phyloP scores from a whole-genome alignment of 2,888 invertebrate species.

The Nomada fabriciana region DNA sequence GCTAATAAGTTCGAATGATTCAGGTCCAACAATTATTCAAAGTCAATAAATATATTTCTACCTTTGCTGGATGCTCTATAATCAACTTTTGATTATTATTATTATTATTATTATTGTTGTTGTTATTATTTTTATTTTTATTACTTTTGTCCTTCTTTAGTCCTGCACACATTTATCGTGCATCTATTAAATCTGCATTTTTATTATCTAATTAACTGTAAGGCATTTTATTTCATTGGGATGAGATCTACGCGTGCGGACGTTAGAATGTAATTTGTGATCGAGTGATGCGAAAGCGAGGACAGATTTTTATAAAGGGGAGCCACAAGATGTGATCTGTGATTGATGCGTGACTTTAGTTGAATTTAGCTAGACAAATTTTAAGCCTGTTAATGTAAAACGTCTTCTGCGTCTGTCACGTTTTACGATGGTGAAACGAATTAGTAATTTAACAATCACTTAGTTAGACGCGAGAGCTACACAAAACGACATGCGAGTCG shows the following conservation, averaged over 20 bases:
- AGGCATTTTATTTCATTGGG: conserved; percentile 28
- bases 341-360: conserved; percentile 72
- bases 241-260: neutral
- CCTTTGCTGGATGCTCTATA: neutral
- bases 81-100: neutral
- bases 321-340: conserved; percentile 73
- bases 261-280: conserved; percentile 1
- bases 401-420: conserved; percentile 13
- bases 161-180: neutral
- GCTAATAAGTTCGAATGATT: neutral
- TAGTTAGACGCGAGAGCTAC: neutral
- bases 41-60: neutral
- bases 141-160: neutral
- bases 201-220: conserved; percentile 1
- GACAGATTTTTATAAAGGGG: conserved; percentile 28
- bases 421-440: conserved; percentile 5
- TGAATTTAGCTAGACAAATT: conserved; percentile 52
- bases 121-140: neutral
- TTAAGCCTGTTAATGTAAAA: conserved; percentile 49
- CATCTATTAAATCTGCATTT: conserved; percentile 22
- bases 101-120: neutral
- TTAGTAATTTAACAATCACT: neutral
- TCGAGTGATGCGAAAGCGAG: conserved; percentile 21
- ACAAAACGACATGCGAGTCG: conserved; percentile 21
- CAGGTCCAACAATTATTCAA: neutral